phyloP scores from a whole-genome alignment of 2,797 vertebrate genomes.

The Thamnophis elegans region DNA sequence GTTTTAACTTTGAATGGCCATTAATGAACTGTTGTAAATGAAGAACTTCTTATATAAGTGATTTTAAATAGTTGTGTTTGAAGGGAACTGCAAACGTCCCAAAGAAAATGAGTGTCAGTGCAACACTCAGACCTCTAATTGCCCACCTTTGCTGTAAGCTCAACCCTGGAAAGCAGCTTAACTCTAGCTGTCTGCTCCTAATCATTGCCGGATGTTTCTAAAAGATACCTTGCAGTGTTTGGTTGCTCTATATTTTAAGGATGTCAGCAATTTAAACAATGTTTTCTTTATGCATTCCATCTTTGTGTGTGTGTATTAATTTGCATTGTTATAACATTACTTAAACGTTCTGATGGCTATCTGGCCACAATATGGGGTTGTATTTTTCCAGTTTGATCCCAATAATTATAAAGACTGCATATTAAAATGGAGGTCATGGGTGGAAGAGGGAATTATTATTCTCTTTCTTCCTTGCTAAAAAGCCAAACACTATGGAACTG shows the following conservation, averaged over 20 bases:
- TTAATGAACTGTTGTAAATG: background rate
- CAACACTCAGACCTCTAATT: background rate
- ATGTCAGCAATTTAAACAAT: background rate
- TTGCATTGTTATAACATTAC: background rate
- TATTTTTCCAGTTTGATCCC: constrained; percentile 6
- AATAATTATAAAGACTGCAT: background rate
- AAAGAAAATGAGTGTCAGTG: background rate
- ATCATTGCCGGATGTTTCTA: background rate
- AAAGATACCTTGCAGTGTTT: background rate
- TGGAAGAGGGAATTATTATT: constrained; percentile 36
- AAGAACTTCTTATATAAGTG: background rate
- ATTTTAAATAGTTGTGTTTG: background rate
- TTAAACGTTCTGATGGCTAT: background rate
- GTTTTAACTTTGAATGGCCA: background rate
- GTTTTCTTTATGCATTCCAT: background rate
- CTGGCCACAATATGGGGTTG: constrained; percentile 7
- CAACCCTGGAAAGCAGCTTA: background rate
- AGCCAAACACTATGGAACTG: background rate
- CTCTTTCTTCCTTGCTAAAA: constrained; percentile 37
- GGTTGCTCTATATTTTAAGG: background rate
- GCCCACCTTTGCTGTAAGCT: background rate
- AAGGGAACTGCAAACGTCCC: background rate
- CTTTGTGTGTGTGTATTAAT: background rate
- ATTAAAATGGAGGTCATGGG: background rate
- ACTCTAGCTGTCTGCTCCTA: background rate